A percentile compares a stretch with the other conserved stretches of the same genome.
These are phyloP conservation scores for Ephydatia muelleri DNA, from an alignment of 37 sponge, comb jelly and placozoan species.

Conservation along the genomic window DNA sequence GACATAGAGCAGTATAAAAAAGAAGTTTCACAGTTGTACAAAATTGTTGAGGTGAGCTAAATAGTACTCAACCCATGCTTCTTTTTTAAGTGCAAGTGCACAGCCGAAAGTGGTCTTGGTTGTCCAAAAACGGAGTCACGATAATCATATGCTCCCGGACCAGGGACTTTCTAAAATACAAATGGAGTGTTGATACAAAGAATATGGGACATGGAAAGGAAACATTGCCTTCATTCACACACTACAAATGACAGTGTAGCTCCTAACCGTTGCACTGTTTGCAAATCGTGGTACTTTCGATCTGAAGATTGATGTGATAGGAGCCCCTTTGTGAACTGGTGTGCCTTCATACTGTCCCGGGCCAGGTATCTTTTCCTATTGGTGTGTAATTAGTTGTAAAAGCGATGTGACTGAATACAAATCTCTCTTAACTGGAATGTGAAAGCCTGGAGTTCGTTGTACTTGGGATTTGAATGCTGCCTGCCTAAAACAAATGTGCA, in stretches of 20 bases:
- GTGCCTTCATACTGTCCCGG: constrained; percentile 72
- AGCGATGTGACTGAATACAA: neutral
- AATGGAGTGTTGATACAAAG: too few species aligned
- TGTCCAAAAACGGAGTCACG: constrained; percentile 51
- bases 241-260: neutral
- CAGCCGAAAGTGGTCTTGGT: constrained; percentile 67
- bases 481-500: neutral
- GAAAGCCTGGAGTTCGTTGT: neutral
- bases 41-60: neutral
- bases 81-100: constrained; percentile 51
- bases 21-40: neutral
- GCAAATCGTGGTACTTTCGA: constrained; percentile 79
- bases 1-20: neutral
- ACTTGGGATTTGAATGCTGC: neutral
- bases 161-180: constrained; percentile 63
- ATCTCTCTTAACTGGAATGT: neutral
- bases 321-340: constrained; percentile 2
- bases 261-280: constrained; percentile 30
- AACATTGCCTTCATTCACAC: neutral
- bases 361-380: constrained; percentile 73
- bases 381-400: neutral
- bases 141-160: constrained; percentile 78
- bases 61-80: constrained; percentile 56
- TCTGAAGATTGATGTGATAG: constrained; percentile 63
- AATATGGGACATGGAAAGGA: neutral